Base-by-base conservation (phyloP, 2,888 invertebrate species). In the Rhyacophila evoluta region DNA sequence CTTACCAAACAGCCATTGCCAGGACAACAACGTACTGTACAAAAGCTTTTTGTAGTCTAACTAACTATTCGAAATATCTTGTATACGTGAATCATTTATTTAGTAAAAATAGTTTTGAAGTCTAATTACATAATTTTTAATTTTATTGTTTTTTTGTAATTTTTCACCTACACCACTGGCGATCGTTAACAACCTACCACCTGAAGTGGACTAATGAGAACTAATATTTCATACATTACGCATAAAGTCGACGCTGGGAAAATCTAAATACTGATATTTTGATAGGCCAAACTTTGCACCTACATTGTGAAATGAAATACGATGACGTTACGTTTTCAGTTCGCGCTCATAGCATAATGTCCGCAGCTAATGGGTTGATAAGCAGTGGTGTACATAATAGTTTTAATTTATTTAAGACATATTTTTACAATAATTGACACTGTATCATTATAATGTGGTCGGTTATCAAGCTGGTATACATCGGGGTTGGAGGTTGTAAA, bases 161-260 rank as follows among this genome's bases (percentile, higher is more conserved):
- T 27, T n/a, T n/a, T 68, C 15, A 28, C 67, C n/a, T 29, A 29
- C 69, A 29, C 29, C 69, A 28, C 69, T 69, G 72, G 15, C 39
- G 28, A 72, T 79, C 79, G 76, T 79, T 79, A 74, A 73, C 72
- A 12, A 77, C 67, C 78, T 68, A 41, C 75, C 73, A 73, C 71
- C 70, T 80, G 81, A 81, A 81, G 81, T 77, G 41, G 73, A 81
- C 79, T 81, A 79, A 81, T 81, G 74, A 74, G 79, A 28, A 15
- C 10, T 70, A 38, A 81, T 81, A 79, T 81, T 74, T 81, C 81
- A 81, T 73, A 75, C 55, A 55, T 55, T 55, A 38, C 75, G 67
- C 72, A 78, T 27, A 72, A 36, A 36, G 37, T 72, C 37, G 36
- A 72, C 72, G 25, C 36, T 12, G 36, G 25, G 72, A 72, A 72